Evolutionary conservation across 2,797 vertebrate genomes (phyloP).

Genomic region (Monodelphis domestica): DNA sequence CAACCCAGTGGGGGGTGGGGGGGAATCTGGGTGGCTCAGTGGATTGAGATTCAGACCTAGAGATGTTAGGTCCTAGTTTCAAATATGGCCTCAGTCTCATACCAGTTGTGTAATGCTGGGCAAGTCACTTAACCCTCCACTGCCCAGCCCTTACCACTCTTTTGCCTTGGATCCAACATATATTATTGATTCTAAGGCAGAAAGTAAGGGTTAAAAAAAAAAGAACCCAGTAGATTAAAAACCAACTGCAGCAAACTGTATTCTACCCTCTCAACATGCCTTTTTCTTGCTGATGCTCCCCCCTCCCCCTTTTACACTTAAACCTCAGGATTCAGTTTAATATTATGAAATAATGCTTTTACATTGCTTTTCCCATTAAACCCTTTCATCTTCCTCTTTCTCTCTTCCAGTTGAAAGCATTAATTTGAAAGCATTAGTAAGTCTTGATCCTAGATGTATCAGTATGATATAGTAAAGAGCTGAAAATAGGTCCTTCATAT

Average conservation of each 20-base stretch:
- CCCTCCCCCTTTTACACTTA: neutral
- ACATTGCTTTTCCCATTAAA: neutral
- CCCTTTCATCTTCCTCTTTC: neutral
- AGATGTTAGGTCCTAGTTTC: no score
- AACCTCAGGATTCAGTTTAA: neutral
- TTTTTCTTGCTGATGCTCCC: neutral
- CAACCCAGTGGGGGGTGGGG: neutral
- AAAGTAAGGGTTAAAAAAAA: no score
- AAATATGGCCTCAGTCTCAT: no score
- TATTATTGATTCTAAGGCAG: no score
- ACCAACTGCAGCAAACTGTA: no score
- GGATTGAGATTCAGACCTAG: no score
- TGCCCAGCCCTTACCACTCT: no score
- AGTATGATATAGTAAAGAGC: neutral
- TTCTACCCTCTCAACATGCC: neutral
- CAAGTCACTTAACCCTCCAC: no score
- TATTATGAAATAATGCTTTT: neutral
- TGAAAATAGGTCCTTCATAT: neutral
- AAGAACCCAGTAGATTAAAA: neutral
- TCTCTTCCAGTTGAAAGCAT: neutral
- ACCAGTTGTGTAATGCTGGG: no score
- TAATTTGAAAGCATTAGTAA: no score
- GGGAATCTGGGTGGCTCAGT: no score
- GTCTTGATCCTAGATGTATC: neutral
- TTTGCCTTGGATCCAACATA: no score